Conservation (phyloP, 2,113 vertebrate genomes). For the Ginglymostoma cirratum region DNA sequence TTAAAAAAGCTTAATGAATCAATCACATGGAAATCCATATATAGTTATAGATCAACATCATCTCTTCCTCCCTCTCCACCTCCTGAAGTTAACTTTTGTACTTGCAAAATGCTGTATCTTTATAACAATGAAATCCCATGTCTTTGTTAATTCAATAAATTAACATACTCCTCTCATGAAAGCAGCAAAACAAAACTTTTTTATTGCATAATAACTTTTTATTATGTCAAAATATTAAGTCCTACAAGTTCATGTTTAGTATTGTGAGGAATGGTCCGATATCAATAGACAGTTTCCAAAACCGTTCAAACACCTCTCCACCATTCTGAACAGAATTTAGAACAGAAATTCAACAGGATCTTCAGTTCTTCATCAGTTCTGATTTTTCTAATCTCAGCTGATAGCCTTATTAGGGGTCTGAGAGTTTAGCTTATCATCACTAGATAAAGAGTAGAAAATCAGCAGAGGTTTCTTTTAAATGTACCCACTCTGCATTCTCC, state of each 20-base stretch:
- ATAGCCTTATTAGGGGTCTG: not conserved
- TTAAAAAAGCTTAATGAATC: not conserved
- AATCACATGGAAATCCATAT: not conserved
- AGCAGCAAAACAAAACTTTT: too few species aligned
- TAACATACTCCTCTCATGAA: too few species aligned
- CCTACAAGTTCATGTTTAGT: too few species aligned
- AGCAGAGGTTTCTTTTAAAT: not conserved
- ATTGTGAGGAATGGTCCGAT: too few species aligned
- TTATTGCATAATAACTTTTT: too few species aligned
- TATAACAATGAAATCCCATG: not conserved
- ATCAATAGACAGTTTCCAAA: too few species aligned
- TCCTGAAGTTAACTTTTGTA: not conserved
- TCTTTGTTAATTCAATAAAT: not conserved
- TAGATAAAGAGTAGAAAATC: not conserved
- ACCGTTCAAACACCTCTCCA: not conserved
- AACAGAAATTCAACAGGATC: not conserved
- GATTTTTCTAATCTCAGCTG: not conserved
- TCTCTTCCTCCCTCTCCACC: too few species aligned
- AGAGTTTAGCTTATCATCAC: not conserved
- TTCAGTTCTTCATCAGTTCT: not conserved
- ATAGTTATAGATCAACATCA: not conserved
- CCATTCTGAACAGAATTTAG: not conserved
- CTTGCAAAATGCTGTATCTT: not conserved
- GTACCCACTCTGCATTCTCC: too few species aligned
- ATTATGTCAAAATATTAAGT: too few species aligned